Conservation (phyloP, 2,113 vertebrate genomes). For the Cinclus cinclus region DNA sequence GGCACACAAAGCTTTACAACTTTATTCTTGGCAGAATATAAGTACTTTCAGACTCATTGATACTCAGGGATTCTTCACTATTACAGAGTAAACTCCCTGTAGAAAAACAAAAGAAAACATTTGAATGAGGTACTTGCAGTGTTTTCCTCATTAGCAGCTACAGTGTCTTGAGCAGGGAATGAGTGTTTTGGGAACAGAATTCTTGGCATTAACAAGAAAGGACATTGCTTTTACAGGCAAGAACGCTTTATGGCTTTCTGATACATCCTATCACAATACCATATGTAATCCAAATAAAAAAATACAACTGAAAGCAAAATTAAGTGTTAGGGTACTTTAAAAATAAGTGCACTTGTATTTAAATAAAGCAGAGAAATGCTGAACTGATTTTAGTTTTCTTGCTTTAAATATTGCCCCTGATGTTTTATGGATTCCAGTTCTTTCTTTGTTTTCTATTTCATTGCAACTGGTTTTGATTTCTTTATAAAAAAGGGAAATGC, state of each 20-base stretch:
- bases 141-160: constrained; percentile 74
- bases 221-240: constrained; percentile 73
- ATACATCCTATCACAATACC: constrained; percentile 67
- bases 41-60: constrained; percentile 70
- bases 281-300: constrained; percentile 71
- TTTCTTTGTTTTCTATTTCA: constrained; percentile 63
- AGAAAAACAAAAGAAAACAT: constrained; percentile 74
- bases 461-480: constrained; percentile 62
- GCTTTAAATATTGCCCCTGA: constrained; percentile 52
- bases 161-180: constrained; percentile 66
- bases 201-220: constrained; percentile 73
- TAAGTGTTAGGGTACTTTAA: constrained; percentile 53
- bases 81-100: constrained; percentile 59
- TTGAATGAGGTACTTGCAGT: constrained; percentile 60
- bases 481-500: constrained; percentile 27
- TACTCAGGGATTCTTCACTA: constrained; percentile 63
- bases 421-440: constrained; percentile 65
- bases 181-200: constrained; percentile 68
- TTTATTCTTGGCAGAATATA: constrained; percentile 71
- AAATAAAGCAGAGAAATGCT: constrained; percentile 62
- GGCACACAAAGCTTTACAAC: constrained; percentile 68
- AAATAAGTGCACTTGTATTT: constrained; percentile 47
- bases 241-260: constrained; percentile 63
- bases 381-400: constrained; percentile 49
- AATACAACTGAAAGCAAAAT: constrained; percentile 62